Percentiles rank a stretch among this genome's conserved stretches.
These are phyloP conservation scores for Coronaproctus castanopsis DNA, from an alignment of 2,888 invertebrate species.

Conservation along the genomic window DNA sequence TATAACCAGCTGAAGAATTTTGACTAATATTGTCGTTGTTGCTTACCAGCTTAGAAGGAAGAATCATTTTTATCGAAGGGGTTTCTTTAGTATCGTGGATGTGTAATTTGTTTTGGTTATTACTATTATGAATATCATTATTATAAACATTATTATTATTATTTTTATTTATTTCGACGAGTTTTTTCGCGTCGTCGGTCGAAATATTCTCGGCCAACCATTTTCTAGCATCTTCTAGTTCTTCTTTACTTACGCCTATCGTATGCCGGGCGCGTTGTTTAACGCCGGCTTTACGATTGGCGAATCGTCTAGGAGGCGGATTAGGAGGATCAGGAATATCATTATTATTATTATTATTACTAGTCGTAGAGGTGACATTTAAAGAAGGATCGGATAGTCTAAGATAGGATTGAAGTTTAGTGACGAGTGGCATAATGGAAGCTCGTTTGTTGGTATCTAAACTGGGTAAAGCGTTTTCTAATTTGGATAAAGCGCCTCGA, in stretches of 20 bases:
- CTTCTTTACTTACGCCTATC: constrained; percentile 62
- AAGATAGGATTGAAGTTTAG: constrained; percentile 40
- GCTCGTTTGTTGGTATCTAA: constrained; percentile 31
- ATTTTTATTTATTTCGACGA: background rate
- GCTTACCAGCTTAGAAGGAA: background rate
- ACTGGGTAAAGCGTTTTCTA: constrained; percentile 49
- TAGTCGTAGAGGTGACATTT: constrained; percentile 1
- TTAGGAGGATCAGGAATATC: constrained; percentile 3
- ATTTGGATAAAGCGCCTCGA: constrained; percentile 48
- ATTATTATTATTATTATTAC: constrained; percentile 6
- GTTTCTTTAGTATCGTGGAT: background rate
- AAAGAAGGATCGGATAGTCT: constrained; percentile 21
- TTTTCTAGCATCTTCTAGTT: constrained; percentile 54
- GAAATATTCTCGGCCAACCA: constrained; percentile 40
- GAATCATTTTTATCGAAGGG: background rate
- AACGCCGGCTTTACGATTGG: background rate
- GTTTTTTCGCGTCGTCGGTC: background rate
- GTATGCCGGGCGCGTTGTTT: constrained; percentile 51
- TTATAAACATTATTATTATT: background rate
- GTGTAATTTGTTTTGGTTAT: background rate
- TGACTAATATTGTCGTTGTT: background rate
- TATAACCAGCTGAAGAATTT: constrained; percentile 3
- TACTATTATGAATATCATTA: background rate
- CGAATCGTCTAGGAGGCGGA: constrained; percentile 8
- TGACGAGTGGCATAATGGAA: constrained; percentile 45